A percentile compares a stretch with the other conserved stretches of the same genome.
phyloP scores from a whole-genome alignment of 2,797 vertebrate species.

The Spea hammondii region DNA sequence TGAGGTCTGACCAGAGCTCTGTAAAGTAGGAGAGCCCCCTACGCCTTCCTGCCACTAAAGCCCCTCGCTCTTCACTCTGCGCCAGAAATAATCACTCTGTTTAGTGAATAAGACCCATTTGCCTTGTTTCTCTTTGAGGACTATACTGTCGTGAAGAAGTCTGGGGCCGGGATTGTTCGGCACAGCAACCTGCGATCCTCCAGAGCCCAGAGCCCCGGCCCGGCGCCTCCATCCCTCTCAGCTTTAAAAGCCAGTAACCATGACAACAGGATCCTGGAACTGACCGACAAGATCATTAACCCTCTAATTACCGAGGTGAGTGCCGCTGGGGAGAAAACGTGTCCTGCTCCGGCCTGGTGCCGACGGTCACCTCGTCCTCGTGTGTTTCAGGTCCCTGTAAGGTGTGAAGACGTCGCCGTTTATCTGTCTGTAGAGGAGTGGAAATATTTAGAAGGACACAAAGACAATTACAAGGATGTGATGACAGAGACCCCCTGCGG shows the following conservation, averaged over 20 bases:
- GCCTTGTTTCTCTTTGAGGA: not conserved
- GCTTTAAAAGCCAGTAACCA: not conserved
- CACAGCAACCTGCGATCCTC: not conserved
- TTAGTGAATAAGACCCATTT: too few relatives aligned
- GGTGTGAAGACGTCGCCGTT: conserved; percentile 16
- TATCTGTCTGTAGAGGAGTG: conserved; percentile 14
- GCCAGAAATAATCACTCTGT: too few relatives aligned
- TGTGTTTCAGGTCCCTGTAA: not conserved
- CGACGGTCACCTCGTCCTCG: not conserved
- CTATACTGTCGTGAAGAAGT: conserved; percentile 12
- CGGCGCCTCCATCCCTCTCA: too few relatives aligned
- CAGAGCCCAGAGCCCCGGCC: too few relatives aligned
- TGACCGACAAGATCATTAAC: not conserved
- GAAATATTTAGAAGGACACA: conserved; percentile 12
- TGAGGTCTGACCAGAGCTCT: too few relatives aligned
- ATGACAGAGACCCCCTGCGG: not conserved
- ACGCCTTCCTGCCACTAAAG: too few relatives aligned
- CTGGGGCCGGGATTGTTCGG: not conserved
- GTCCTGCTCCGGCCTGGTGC: not conserved
- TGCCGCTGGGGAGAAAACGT: not conserved
- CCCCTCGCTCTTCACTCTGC: too few relatives aligned
- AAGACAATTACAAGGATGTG: not conserved
- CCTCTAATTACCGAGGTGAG: not conserved
- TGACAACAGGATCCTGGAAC: not conserved
- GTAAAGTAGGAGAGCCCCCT: too few relatives aligned